Evolutionary conservation across 2,888 invertebrate species (phyloP).

Genomic region (Thysanoteuthis rhombus): DNA sequence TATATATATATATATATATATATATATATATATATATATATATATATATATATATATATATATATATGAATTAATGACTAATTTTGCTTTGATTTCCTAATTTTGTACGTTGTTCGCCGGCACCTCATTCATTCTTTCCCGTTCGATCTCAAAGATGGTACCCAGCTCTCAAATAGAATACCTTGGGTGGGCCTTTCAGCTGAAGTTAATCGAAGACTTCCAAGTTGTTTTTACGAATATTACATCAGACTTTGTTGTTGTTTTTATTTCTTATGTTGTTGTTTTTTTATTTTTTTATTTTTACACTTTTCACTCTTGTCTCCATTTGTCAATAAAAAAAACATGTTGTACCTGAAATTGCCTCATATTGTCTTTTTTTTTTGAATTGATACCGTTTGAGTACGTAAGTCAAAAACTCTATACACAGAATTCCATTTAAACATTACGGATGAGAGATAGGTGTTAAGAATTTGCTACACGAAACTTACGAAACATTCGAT

Average conservation of each 20-base stretch:
- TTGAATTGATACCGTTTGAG: neutral
- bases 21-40: neutral
- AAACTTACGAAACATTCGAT: no score
- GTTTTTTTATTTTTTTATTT: neutral
- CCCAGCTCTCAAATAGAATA: neutral
- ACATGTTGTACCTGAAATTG: neutral
- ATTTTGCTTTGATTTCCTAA: neutral
- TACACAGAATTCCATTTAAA: no score
- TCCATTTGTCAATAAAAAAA: neutral
- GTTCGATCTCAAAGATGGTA: neutral
- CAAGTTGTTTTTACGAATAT: neutral
- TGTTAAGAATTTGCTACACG: no score
- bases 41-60: neutral
- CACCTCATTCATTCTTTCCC: neutral
- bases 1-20: neutral
- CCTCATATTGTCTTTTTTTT: neutral
- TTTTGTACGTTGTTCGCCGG: neutral
- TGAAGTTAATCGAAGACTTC: neutral
- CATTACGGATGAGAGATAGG: no score
- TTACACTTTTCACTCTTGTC: neutral
- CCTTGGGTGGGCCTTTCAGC: neutral
- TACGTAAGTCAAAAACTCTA: neutral
- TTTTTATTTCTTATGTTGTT: no score
- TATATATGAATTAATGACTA: neutral
- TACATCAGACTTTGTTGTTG: neutral